Conservation (phyloP, 2,797 vertebrate species). For the Merluccius polli region DNA sequence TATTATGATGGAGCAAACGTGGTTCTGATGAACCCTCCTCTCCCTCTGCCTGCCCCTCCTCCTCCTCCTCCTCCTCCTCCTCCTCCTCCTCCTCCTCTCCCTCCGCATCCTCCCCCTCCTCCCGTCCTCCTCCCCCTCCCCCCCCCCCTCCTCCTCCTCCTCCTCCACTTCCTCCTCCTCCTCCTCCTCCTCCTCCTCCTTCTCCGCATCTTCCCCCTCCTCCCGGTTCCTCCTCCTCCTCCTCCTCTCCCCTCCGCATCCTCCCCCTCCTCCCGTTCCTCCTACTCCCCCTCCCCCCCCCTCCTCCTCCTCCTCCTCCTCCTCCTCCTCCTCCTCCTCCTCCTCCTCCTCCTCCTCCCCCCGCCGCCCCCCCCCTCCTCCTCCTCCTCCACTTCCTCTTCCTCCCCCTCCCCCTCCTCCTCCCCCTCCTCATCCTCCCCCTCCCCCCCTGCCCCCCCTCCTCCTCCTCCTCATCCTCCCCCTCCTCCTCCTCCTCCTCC, state of each 20-base stretch:
- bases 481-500: background rate
- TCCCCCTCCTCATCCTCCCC: conserved; percentile 35
- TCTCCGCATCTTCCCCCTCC: no score
- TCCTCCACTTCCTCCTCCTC: background rate
- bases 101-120: no score
- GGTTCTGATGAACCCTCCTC: background rate
- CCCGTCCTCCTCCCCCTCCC: background rate
- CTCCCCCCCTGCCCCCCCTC: background rate
- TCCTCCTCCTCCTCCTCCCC: background rate
- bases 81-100: background rate
- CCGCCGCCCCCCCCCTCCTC: conserved; percentile 7
- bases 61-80: no score
- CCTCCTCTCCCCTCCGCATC: no score
- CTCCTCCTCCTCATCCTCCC: background rate
- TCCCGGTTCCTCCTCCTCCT: no score
- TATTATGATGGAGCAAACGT: no score
- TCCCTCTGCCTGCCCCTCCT: background rate
- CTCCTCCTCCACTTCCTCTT: conserved; percentile 7
- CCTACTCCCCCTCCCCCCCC: background rate
- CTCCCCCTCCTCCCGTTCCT: no score
- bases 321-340: conserved; percentile 25
- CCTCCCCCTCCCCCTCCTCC: conserved; percentile 22
- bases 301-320: conserved; percentile 12
- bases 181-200: no score
- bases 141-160: background rate